Evolutionary conservation across 2,888 invertebrate genomes (phyloP).

Genomic region (Brachylomia viminalis): DNA sequence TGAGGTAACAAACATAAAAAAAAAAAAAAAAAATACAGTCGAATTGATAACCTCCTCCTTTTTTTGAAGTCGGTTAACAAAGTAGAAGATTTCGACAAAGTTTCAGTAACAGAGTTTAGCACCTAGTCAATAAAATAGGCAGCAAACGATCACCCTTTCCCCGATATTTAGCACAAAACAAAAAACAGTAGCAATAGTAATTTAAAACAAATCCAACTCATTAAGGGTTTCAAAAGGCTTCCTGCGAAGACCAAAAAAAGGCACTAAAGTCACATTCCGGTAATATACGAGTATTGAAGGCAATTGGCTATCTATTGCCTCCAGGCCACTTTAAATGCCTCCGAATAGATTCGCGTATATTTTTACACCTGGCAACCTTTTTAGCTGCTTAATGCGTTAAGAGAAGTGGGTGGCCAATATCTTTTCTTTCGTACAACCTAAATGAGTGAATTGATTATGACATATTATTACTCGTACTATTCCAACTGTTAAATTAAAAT

Average conservation of each 20-base stretch:
- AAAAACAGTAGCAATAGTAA: slow-evolving; percentile 49
- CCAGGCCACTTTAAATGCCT: slow-evolving; percentile 49
- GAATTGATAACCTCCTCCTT: too few relatives aligned
- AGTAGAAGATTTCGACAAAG: neutral
- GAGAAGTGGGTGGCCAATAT: slow-evolving; percentile 37
- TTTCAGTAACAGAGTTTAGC: neutral
- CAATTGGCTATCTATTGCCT: slow-evolving; percentile 56
- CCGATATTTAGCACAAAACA: slow-evolving; percentile 27
- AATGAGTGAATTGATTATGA: slow-evolving; percentile 26
- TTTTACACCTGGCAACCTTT: slow-evolving; percentile 61
- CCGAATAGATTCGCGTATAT: slow-evolving; percentile 32
- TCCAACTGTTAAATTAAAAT: neutral
- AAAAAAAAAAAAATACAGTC: too few relatives aligned
- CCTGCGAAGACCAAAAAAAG: slow-evolving; percentile 44
- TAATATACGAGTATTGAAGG: slow-evolving; percentile 59
- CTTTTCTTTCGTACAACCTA: neutral
- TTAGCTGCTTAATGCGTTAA: slow-evolving; percentile 33
- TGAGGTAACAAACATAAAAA: too few relatives aligned
- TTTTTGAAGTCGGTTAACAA: too few relatives aligned
- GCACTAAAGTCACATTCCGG: slow-evolving; percentile 56
- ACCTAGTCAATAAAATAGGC: neutral
- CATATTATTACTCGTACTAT: slow-evolving; percentile 1
- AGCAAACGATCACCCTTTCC: neutral
- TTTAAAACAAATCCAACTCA: slow-evolving; percentile 57
- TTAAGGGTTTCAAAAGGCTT: slow-evolving; percentile 52